Percentiles rank a stretch among this genome's conserved stretches.
These are phyloP conservation scores for Panurus biarmicus DNA, from an alignment of 2,113 vertebrate species.

Conservation along the genomic window DNA sequence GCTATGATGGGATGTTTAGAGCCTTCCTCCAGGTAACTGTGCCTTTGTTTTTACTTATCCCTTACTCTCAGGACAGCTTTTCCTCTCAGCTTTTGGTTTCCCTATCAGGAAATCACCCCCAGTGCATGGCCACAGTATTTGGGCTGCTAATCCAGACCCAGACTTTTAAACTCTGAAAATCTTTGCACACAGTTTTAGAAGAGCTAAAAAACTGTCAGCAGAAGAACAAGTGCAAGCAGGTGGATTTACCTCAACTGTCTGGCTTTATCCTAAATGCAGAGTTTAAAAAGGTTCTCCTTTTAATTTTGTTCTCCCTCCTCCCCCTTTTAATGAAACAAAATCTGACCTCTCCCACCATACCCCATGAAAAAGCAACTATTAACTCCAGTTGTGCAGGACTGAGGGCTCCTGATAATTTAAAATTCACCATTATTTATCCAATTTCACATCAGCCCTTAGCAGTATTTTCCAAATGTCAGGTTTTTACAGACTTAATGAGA, in stretches of 20 bases:
- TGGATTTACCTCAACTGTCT: neutral
- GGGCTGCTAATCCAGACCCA: neutral
- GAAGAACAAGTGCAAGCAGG: neutral
- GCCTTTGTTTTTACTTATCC: neutral
- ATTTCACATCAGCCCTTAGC: neutral
- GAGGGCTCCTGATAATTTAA: neutral
- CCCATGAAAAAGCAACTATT: neutral
- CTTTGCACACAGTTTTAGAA: neutral
- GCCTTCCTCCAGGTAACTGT: neutral
- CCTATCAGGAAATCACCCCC: neutral
- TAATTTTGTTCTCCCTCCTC: neutral
- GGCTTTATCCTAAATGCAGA: neutral
- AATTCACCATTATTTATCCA: neutral
- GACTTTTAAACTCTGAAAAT: neutral
- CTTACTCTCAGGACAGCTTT: neutral
- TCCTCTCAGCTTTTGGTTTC: neutral
- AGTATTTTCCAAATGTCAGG: neutral
- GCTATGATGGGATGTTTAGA: neutral
- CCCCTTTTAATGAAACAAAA: neutral
- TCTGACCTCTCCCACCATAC: neutral
- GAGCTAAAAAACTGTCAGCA: neutral
- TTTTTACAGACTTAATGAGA: conserved; percentile 12
- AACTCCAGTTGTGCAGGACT: neutral
- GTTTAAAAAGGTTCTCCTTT: neutral
- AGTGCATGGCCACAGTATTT: neutral